Percentiles rank a stretch among this genome's conserved stretches.
phyloP scores from a whole-genome alignment of 2,888 invertebrate species.

The Buathra laborator region DNA sequence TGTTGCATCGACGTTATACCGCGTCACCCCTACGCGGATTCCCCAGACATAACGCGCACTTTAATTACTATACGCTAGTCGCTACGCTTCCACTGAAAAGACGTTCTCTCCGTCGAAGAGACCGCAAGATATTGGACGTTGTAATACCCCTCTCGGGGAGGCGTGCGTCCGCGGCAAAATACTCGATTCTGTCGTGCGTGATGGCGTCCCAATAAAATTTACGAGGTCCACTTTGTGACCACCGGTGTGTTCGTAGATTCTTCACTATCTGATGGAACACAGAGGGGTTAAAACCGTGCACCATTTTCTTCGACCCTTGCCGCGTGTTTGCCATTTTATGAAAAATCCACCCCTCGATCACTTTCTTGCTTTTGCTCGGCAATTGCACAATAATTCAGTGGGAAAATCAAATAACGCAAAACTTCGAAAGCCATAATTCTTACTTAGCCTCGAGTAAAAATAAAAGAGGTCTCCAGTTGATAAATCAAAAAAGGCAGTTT shows the following conservation, averaged over 20 bases:
- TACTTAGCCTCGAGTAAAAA: constrained; percentile 46
- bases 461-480: background rate
- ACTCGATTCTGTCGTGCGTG: constrained; percentile 46
- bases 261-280: background rate
- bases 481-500: constrained; percentile 20
- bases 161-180: constrained; percentile 46
- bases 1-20: constrained; percentile 61
- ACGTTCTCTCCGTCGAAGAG: constrained; percentile 53
- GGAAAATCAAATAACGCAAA: constrained; percentile 45
- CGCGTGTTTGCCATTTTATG: constrained; percentile 59
- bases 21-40: constrained; percentile 65
- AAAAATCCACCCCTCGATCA: constrained; percentile 45
- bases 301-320: constrained; percentile 39
- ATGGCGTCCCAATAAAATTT: constrained; percentile 64
- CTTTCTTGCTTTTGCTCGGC: constrained; percentile 38
- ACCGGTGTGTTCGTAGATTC: constrained; percentile 37
- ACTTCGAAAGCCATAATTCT: constrained; percentile 58
- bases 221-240: constrained; percentile 57
- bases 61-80: constrained; percentile 73
- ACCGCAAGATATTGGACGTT: constrained; percentile 72
- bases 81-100: constrained; percentile 44
- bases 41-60: constrained; percentile 69
- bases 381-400: constrained; percentile 61
- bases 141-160: constrained; percentile 49
- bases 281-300: constrained; percentile 45